Conservation (phyloP, 2,113 vertebrate species). For the Petromus typicus region DNA sequence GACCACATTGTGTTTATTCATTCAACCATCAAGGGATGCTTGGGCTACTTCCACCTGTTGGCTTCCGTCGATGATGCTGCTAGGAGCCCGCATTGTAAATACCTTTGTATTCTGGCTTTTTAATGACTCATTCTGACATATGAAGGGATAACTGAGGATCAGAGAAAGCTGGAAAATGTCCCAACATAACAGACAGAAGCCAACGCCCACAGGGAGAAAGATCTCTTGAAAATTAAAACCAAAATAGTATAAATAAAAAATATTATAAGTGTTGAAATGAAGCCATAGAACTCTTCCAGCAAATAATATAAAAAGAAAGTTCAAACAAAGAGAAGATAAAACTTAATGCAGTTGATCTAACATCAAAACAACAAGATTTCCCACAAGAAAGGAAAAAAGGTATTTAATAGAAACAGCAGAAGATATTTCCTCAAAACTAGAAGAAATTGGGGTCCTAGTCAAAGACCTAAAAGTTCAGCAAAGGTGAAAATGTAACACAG, state of each 20-base stretch:
- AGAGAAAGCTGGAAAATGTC: background rate
- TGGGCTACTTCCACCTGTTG: background rate
- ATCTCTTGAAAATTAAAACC: slow-evolving; percentile 5
- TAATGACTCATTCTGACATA: background rate
- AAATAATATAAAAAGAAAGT: background rate
- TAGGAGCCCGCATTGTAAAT: background rate
- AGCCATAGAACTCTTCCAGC: background rate
- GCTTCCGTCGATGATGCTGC: background rate
- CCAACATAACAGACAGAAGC: background rate
- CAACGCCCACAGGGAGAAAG: background rate
- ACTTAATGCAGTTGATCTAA: background rate
- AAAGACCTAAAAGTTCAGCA: background rate
- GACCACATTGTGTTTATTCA: background rate
- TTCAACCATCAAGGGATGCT: background rate
- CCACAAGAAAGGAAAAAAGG: background rate
- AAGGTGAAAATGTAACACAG: background rate
- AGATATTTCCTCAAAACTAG: background rate
- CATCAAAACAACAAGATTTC: background rate
- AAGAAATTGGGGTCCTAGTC: background rate
- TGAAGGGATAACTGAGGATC: background rate
- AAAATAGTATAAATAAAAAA: background rate
- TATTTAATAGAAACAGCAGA: slow-evolving; percentile 20
- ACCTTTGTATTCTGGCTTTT: background rate
- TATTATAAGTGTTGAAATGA: background rate
- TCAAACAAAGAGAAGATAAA: background rate